Percentiles rank a stretch among this genome's conserved stretches.
These are phyloP conservation scores for Agrypnia vestita DNA, from an alignment of 1,140 invertebrate species.

Conservation along the genomic window DNA sequence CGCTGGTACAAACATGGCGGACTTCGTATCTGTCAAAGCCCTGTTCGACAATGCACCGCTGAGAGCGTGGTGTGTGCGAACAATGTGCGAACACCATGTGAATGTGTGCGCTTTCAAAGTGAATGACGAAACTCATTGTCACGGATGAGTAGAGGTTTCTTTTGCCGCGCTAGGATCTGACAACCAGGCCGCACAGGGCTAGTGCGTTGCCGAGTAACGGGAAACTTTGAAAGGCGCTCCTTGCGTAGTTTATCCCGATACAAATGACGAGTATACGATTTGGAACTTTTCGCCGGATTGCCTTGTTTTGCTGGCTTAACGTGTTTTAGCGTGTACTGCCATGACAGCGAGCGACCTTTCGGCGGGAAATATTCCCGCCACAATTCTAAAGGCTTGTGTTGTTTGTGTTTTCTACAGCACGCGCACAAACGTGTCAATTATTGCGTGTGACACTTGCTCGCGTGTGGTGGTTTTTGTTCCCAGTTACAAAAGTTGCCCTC, in stretches of 20 bases:
- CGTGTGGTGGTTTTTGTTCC: conserved; percentile 34
- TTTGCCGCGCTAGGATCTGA: conserved; percentile 40
- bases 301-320: neutral
- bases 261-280: neutral
- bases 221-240: neutral
- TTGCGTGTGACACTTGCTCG: conserved; percentile 29
- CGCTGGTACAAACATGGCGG: conserved; percentile 23
- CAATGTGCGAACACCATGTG: conserved; percentile 35
- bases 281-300: neutral
- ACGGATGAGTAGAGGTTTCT: conserved; percentile 57
- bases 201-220: neutral
- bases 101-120: conserved; percentile 48
- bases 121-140: conserved; percentile 58
- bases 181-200: neutral
- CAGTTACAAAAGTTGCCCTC: conserved; percentile 25
- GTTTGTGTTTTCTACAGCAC: conserved; percentile 36
- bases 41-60: conserved; percentile 32
- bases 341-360: conserved; percentile 48
- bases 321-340: neutral
- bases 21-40: conserved; percentile 10
- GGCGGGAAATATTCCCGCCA: conserved; percentile 46
- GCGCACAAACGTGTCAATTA: conserved; percentile 41
- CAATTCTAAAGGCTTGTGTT: conserved; percentile 45
- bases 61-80: conserved; percentile 12
- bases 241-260: neutral